Conservation (phyloP, 2,888 invertebrate genomes). For the Chloroclysta siterata region DNA sequence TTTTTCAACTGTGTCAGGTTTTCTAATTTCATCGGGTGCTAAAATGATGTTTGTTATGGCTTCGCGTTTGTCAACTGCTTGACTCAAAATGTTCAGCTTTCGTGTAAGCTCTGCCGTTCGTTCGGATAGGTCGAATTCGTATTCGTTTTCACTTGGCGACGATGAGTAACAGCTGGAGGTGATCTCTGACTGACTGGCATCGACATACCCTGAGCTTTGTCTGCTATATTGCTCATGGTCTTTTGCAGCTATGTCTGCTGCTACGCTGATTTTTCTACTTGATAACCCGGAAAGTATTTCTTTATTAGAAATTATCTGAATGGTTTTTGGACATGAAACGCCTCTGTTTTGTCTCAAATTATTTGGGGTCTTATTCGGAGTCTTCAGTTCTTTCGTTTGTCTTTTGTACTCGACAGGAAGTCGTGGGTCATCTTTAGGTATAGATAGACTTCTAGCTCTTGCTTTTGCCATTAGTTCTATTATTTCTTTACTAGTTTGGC, state of each 20-base stretch:
- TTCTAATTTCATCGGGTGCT: conserved; percentile 52
- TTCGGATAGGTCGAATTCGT: conserved; percentile 78
- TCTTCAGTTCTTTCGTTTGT: conserved; percentile 78
- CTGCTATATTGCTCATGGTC: conserved; percentile 66
- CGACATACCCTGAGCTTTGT: conserved; percentile 77
- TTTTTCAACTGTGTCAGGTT: conserved; percentile 50
- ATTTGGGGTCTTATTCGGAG: conserved; percentile 79
- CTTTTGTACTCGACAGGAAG: conserved; percentile 66
- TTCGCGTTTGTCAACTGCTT: conserved; percentile 67
- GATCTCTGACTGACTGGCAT: conserved; percentile 82
- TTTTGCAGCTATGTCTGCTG: conserved; percentile 29
- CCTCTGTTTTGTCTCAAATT: conserved; percentile 68
- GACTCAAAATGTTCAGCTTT: conserved; percentile 74
- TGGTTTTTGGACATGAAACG: conserved; percentile 82
- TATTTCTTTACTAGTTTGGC: conserved; percentile 78
- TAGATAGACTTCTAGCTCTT: conserved; percentile 78
- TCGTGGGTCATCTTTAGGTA: conserved; percentile 80
- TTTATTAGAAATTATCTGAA: conserved; percentile 78
- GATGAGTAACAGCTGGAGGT: conserved; percentile 82
- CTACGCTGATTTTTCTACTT: conserved; percentile 66
- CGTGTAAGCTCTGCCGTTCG: conserved; percentile 75
- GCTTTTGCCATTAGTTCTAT: conserved; percentile 80
- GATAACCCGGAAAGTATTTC: conserved; percentile 82
- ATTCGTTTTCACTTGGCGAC: conserved; percentile 82
- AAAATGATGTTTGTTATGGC: conserved; percentile 58